Conservation (phyloP, 1,140 invertebrate species). For the Zaprionus tsacasi region DNA sequence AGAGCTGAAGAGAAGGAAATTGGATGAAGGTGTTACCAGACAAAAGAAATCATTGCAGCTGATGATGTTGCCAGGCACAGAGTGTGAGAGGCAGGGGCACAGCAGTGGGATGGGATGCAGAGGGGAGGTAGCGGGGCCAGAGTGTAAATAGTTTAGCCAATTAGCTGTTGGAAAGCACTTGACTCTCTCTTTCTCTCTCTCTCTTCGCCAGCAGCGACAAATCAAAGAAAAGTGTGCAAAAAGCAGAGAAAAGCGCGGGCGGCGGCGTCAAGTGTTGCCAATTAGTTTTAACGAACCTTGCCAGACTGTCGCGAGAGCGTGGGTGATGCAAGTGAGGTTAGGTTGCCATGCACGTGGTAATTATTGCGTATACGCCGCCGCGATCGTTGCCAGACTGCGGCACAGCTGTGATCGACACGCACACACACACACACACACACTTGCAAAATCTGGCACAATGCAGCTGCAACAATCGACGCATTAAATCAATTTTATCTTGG, state of each 20-base stretch:
- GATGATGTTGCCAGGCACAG: conserved; percentile 15
- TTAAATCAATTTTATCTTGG: conserved; percentile 83
- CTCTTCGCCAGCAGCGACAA: not conserved
- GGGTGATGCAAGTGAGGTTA: not conserved
- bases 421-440: not conserved
- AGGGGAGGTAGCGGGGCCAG: too few species aligned
- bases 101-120: not conserved
- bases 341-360: not conserved
- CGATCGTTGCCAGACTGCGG: conserved; percentile 31
- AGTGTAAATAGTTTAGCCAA: conserved; percentile 60
- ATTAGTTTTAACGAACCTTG: conserved; percentile 75
- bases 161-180: conserved; percentile 60
- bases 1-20: conserved; percentile 58
- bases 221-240: conserved; percentile 24
- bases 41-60: conserved; percentile 56
- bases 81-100: conserved; percentile 30
- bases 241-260: conserved; percentile 15
- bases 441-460: conserved; percentile 47
- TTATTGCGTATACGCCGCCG: conserved; percentile 64
- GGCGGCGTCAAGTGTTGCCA: conserved; percentile 47
- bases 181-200: conserved; percentile 8
- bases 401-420: conserved; percentile 39
- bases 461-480: conserved; percentile 64
- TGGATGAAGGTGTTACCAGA: conserved; percentile 84
- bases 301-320: conserved; percentile 6